A percentile compares a stretch with the other conserved stretches of the same genome.
Evolutionary conservation across 2,888 invertebrate species (phyloP).

Genomic region (Phortica magna): DNA sequence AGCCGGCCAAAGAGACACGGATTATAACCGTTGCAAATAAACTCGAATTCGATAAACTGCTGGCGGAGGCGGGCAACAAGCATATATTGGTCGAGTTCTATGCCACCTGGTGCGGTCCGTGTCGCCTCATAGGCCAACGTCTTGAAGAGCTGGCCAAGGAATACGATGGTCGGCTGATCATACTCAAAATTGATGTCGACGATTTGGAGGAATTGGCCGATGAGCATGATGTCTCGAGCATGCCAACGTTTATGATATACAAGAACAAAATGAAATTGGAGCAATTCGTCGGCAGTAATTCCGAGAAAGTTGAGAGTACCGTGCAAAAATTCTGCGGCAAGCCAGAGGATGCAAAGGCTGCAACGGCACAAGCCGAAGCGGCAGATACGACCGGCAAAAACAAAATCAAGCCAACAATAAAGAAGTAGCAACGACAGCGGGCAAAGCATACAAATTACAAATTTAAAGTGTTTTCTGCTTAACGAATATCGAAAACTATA

Average conservation of each 20-base stretch:
- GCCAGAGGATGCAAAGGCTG: constrained; percentile 33
- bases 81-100: constrained; percentile 87
- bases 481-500: too few species aligned
- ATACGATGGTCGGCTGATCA: constrained; percentile 80
- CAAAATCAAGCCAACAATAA: not conserved
- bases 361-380: not conserved
- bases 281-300: constrained; percentile 88
- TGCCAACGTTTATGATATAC: constrained; percentile 93
- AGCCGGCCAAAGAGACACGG: not conserved
- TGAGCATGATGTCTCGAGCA: constrained; percentile 87
- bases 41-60: constrained; percentile 47
- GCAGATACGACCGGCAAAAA: not conserved
- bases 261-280: constrained; percentile 84
- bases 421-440: not conserved
- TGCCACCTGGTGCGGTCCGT: constrained; percentile 95
- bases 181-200: constrained; percentile 86
- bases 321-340: constrained; percentile 59
- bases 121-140: constrained; percentile 90
- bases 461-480: not conserved
- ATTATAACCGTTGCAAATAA: constrained; percentile 58
- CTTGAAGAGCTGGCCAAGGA: constrained; percentile 84
- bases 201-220: constrained; percentile 88
- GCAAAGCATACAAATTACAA: not conserved
- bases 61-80: constrained; percentile 57
- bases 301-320: constrained; percentile 81